Conservation (phyloP, 1,140 invertebrate genomes). For the Aphidius ervi region DNA sequence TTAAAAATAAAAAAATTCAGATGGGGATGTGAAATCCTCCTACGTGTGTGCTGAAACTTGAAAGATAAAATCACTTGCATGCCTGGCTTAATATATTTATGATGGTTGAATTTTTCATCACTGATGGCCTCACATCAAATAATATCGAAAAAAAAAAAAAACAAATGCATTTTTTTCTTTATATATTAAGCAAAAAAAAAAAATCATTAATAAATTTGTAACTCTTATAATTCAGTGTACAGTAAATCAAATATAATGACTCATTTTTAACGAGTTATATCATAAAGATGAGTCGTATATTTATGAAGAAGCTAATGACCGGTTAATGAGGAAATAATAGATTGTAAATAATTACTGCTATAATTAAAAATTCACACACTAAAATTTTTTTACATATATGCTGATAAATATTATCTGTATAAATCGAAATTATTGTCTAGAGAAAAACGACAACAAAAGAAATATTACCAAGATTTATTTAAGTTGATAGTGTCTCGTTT, state of each 20-base stretch:
- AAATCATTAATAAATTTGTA: no score
- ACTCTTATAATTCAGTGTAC: no score
- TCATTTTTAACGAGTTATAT: no score
- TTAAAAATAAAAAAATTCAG: slow-evolving; percentile 25
- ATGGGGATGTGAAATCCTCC: slow-evolving; percentile 34
- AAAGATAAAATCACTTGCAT: slow-evolving; percentile 41
- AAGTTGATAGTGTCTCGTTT: slow-evolving; percentile 34
- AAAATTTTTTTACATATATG: slow-evolving; percentile 27
- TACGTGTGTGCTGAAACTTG: slow-evolving; percentile 37
- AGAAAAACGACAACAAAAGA: slow-evolving; percentile 3
- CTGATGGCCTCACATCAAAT: no score
- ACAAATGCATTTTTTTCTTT: no score
- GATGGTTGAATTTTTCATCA: slow-evolving; percentile 31
- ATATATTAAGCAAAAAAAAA: no score
- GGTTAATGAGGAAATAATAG: slow-evolving; percentile 19
- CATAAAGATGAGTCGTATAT: no score
- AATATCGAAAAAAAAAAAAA: no score
- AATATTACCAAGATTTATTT: slow-evolving; percentile 41
- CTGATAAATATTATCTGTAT: slow-evolving; percentile 29
- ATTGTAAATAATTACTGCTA: slow-evolving; percentile 30
- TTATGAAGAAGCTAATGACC: slow-evolving; percentile 6
- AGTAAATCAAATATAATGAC: no score
- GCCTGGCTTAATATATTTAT: slow-evolving; percentile 38
- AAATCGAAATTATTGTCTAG: slow-evolving; percentile 1
- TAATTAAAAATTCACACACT: slow-evolving; percentile 33